Evolutionary conservation across 2,113 vertebrate species (phyloP).

Genomic region (Aviceda subcristata): DNA sequence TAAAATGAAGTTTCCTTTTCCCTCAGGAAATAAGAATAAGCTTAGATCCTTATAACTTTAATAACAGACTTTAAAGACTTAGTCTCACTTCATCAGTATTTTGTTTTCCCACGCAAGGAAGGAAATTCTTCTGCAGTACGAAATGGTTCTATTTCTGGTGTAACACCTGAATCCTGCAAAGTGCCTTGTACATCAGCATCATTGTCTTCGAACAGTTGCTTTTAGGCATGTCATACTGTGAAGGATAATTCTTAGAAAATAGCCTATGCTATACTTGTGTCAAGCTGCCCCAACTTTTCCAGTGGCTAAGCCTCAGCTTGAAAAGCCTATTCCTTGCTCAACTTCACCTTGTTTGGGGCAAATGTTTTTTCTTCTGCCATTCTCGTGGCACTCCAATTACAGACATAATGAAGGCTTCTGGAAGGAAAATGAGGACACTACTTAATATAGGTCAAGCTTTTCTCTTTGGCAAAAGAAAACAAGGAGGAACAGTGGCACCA

Average conservation of each 20-base stretch:
- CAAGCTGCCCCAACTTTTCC: not conserved
- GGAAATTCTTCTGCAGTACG: not conserved
- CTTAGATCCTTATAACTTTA: not conserved
- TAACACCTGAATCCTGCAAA: not conserved
- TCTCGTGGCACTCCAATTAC: not conserved
- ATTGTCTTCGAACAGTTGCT: not conserved
- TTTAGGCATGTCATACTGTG: not conserved
- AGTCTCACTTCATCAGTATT: not conserved
- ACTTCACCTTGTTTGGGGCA: not conserved
- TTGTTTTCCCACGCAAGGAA: not conserved
- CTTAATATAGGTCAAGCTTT: not conserved
- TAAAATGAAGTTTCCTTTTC: not conserved
- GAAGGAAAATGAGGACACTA: not conserved
- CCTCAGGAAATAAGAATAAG: not conserved
- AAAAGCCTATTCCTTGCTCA: not conserved
- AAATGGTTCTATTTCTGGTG: not conserved
- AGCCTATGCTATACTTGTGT: not conserved
- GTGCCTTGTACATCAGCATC: not conserved
- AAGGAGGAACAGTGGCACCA: not conserved
- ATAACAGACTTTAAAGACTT: not conserved
- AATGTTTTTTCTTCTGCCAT: rapidly evolving
- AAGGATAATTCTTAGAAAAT: not conserved
- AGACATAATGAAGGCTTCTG: not conserved
- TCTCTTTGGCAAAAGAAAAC: not conserved
- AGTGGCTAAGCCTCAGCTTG: not conserved